Percentiles rank a stretch among this genome's conserved stretches.
phyloP scores from a whole-genome alignment of 2,113 vertebrate species.

The Coptodon bakossiorum region DNA sequence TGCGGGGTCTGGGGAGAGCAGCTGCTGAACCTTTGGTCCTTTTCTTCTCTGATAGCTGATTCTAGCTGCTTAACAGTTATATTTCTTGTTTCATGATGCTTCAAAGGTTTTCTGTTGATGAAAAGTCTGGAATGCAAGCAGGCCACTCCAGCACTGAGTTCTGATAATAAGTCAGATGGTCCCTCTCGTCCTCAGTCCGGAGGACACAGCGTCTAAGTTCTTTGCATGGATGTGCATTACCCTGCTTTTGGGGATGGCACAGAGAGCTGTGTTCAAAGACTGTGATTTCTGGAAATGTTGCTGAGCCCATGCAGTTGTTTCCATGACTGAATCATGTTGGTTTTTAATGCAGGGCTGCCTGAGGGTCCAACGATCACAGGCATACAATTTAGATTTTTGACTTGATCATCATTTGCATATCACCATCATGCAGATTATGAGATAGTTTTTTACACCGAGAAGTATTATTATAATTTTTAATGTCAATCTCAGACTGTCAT shows the following conservation, averaged over 20 bases:
- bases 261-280: background rate
- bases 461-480: background rate
- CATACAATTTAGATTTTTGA: background rate
- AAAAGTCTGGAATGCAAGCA: background rate
- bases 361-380: background rate
- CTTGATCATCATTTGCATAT: background rate
- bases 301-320: background rate
- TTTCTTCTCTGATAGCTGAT: background rate
- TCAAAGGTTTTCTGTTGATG: background rate
- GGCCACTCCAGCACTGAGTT: background rate
- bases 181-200: rapidly evolving
- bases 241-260: background rate
- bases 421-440: background rate
- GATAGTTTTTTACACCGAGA: background rate
- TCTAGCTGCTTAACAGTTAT: background rate
- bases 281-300: background rate
- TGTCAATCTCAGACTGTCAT: background rate
- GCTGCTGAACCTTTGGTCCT: background rate
- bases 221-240: rapidly evolving
- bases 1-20: background rate
- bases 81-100: background rate
- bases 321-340: background rate
- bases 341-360: background rate
- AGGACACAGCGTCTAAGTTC: background rate
- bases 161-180: background rate